phyloP scores from a whole-genome alignment of 2,797 vertebrate species.

The Spinus olivaceus region DNA sequence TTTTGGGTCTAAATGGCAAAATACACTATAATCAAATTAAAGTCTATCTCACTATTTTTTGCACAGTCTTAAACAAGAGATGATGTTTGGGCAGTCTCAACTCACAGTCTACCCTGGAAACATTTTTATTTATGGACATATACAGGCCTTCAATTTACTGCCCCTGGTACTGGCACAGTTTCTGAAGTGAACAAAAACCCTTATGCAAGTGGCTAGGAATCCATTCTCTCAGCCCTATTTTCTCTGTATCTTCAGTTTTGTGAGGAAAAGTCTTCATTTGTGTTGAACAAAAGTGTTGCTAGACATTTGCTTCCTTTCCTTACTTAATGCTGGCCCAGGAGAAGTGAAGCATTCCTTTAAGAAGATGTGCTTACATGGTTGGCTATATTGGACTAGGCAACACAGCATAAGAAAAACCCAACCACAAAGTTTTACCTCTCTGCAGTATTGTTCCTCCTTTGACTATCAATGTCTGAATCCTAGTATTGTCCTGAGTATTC shows the following conservation, averaged over 20 bases:
- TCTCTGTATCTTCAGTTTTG: not conserved
- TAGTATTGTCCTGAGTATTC: not conserved
- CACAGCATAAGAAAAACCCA: not conserved
- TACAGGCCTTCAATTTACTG: not conserved
- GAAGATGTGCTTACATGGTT: rapidly evolving
- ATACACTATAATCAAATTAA: not conserved
- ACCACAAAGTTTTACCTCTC: not conserved
- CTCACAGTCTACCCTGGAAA: not conserved
- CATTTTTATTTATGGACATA: not conserved
- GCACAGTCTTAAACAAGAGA: not conserved
- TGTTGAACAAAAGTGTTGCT: not conserved
- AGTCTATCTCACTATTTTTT: not conserved
- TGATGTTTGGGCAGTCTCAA: not conserved
- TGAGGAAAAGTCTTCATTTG: not conserved
- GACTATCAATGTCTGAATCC: not conserved
- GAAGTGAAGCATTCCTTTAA: not conserved
- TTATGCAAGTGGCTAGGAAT: not conserved
- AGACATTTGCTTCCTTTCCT: not conserved
- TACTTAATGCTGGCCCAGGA: not conserved
- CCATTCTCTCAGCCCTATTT: not conserved
- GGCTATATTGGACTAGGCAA: rapidly evolving
- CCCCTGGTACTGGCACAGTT: not conserved
- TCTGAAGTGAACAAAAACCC: not conserved
- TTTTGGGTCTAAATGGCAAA: not conserved
- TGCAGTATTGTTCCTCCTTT: not conserved